Evolutionary conservation across 2,797 vertebrate genomes (phyloP).

Genomic region (Rhabdophis nuchalis): DNA sequence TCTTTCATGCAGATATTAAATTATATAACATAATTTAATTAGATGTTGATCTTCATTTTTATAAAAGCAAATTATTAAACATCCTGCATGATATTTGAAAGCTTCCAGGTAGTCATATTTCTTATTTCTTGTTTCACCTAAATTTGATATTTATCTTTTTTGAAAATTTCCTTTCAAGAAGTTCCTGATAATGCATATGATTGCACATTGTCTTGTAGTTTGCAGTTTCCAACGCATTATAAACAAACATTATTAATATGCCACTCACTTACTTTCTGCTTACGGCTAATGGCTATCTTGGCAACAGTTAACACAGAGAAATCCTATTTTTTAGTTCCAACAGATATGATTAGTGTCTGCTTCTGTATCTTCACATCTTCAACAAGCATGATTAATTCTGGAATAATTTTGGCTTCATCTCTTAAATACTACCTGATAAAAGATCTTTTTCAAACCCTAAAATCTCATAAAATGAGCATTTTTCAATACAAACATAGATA

Average conservation of each 20-base stretch:
- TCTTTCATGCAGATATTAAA: not conserved
- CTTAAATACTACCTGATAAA: not conserved
- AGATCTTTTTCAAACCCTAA: not conserved
- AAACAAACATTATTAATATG: not conserved
- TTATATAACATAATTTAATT: not conserved
- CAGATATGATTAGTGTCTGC: not conserved
- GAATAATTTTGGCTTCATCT: not conserved
- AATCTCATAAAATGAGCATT: not conserved
- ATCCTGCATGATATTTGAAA: not conserved
- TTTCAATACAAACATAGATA: not conserved
- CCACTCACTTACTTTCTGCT: not conserved
- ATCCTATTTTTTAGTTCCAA: not conserved
- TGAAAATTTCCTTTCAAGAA: not conserved
- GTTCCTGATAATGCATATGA: not conserved
- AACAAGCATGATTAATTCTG: not conserved
- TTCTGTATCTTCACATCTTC: not conserved
- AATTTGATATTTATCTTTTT: not conserved
- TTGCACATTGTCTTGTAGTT: not conserved
- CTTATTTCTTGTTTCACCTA: not conserved
- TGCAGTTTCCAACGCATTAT: not conserved
- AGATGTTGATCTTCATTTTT: not conserved
- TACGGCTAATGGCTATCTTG: not conserved
- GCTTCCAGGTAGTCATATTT: not conserved
- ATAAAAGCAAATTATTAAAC: not conserved
- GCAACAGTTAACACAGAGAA: not conserved